Evolutionary conservation across 2,113 vertebrate genomes (phyloP), one percentile per base, ranked within the genome.

Genomic region (Chinchilla lanigera): DNA sequence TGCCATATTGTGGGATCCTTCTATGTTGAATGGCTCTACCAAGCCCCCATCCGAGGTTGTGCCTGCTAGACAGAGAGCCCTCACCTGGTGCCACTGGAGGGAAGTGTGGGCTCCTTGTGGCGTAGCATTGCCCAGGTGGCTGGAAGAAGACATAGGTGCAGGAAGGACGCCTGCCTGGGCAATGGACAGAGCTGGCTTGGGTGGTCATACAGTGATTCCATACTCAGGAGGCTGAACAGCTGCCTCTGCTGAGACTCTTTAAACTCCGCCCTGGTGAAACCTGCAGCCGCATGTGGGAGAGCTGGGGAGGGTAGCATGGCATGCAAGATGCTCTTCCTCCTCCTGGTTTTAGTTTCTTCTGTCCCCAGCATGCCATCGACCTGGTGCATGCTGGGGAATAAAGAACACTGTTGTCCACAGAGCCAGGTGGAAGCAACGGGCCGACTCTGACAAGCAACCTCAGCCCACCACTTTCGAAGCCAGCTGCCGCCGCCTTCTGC

Each of bases 231-330:
- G 97, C 98, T 84, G 63, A 98, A 98, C 98, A 99, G 98, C 98
- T 99, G 98, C 98, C 98, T 99, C 98, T 98, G 98, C 98, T 97
- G 97, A 98, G 98, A 99, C 98, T 99, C 98, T 99, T 98, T 99
- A 99, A 99, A 99, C 98, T 99, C 98, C 98, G 97, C 98, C 97
- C 97, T 98, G 98, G 98, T 98, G 98, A 98, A 98, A 98, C 98
- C 98, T 97, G 98, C 98, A 98, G 98, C 97, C 97, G 98, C 99
- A 99, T 99, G 99, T 67, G 97, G 98, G 98, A 98, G 97, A 98
- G 98, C 98, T 93, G 97, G 98, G 98, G 98, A 95, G 95, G 97
- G 98, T 96, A 98, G 98, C 98, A 99, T 98, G 98, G 99, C 99
- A 99, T 99, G 98, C 95, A 67, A 97, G 93, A 97, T 22, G 83